These are phyloP conservation scores for Prietella phreatophila DNA, from an alignment of 2,113 vertebrate species.

Conservation along the genomic window DNA sequence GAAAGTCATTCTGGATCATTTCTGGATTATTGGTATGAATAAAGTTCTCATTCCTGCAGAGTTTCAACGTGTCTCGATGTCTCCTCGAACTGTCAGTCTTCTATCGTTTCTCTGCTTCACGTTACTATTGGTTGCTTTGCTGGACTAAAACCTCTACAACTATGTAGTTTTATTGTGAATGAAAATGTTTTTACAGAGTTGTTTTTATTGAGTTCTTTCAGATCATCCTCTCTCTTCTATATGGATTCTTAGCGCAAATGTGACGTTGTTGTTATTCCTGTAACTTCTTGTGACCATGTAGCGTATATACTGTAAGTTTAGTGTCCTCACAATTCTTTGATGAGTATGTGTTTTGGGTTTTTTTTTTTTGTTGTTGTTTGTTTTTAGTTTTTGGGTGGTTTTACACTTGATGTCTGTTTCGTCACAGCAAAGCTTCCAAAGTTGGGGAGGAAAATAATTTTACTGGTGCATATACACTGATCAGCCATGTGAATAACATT, in stretches of 20 bases:
- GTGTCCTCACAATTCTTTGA: too few species aligned
- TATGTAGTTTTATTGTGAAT: not conserved
- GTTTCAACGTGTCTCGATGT: not conserved
- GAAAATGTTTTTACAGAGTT: not conserved
- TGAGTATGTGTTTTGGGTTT: too few species aligned
- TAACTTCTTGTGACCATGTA: too few species aligned
- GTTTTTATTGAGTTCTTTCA: not conserved
- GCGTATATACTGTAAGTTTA: too few species aligned
- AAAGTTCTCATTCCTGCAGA: not conserved
- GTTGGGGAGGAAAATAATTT: too few species aligned
- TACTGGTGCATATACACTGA: too few species aligned
- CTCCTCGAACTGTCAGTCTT: not conserved
- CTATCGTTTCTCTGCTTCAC: not conserved
- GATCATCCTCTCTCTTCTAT: not conserved
- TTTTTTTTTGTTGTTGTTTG: too few species aligned
- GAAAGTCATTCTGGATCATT: not conserved
- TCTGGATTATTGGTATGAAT: not conserved
- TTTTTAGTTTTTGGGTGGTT: too few species aligned
- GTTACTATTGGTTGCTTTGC: not conserved
- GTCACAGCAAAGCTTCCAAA: not conserved
- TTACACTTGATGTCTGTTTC: not conserved
- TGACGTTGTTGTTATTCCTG: too few species aligned
- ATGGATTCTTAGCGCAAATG: too few species aligned
- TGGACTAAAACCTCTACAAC: not conserved
- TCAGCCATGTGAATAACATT: too few species aligned